Evolutionary conservation across 2,797 vertebrate genomes (phyloP).

Genomic region (Sebastes matsubarae): DNA sequence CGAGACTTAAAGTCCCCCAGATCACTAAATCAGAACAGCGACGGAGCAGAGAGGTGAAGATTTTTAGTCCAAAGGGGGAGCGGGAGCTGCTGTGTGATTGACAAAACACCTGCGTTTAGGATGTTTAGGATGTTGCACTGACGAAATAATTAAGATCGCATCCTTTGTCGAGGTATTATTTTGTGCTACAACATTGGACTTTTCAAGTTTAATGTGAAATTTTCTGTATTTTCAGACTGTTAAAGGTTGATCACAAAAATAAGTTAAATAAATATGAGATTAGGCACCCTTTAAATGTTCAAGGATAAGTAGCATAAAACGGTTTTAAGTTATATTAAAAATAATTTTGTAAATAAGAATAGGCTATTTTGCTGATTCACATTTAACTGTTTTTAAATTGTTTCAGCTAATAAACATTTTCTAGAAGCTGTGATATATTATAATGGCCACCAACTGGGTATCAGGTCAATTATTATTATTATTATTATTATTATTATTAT

Average conservation of each 20-base stretch:
- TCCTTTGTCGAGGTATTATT: background rate
- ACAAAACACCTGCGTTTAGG: constrained; percentile 41
- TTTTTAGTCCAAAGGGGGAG: constrained; percentile 8
- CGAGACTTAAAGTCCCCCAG: constrained; percentile 19
- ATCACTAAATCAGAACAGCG: constrained; percentile 55
- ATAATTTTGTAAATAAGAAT: background rate
- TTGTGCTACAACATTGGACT: background rate
- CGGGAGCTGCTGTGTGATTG: constrained; percentile 2
- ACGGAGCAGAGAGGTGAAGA: constrained; percentile 47
- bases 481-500: too few relatives aligned
- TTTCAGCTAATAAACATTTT: background rate
- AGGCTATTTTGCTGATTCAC: background rate
- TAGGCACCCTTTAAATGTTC: background rate
- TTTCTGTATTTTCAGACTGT: background rate
- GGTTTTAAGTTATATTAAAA: background rate
- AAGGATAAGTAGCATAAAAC: background rate
- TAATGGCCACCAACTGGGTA: background rate
- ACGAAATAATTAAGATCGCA: background rate
- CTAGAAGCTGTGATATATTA: background rate
- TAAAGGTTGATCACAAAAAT: background rate
- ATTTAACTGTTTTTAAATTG: background rate
- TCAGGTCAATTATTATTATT: background rate
- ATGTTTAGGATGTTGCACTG: background rate
- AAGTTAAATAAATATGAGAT: background rate
- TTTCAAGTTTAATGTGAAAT: background rate